phyloP scores from a whole-genome alignment of 2,797 vertebrate species.

The Holocentrus rufus region DNA sequence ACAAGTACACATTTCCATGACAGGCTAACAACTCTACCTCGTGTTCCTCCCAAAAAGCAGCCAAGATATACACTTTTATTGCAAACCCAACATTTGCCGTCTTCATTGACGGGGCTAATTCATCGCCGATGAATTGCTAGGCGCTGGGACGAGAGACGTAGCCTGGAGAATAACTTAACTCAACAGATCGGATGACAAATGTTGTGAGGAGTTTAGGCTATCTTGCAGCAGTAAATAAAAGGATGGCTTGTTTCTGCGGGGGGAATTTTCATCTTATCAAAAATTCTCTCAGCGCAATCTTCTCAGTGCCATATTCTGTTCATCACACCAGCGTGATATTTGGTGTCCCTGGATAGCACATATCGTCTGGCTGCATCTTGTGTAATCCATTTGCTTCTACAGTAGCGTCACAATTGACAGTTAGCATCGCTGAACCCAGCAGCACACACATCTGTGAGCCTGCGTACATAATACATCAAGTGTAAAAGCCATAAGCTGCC shows the following conservation, averaged over 20 bases:
- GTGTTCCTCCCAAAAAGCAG: neutral
- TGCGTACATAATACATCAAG: slow-evolving; percentile 68
- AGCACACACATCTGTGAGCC: slow-evolving; percentile 42
- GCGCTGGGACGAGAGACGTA: slow-evolving; percentile 8
- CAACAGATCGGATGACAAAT: slow-evolving; percentile 17
- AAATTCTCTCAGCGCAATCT: slow-evolving; percentile 44
- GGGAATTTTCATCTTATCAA: slow-evolving; percentile 48
- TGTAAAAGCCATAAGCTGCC: slow-evolving; percentile 42
- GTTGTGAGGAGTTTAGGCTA: slow-evolving; percentile 6
- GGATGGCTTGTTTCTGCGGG: slow-evolving; percentile 4
- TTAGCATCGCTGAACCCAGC: slow-evolving; percentile 46
- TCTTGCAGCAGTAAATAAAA: slow-evolving; percentile 7
- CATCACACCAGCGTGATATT: slow-evolving; percentile 42
- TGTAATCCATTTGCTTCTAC: slow-evolving; percentile 59
- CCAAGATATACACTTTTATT: neutral
- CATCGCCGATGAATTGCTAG: neutral
- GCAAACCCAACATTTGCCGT: slow-evolving; percentile 24
- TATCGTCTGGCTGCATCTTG: slow-evolving; percentile 48
- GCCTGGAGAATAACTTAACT: slow-evolving; percentile 19
- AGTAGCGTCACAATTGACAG: slow-evolving; percentile 43
- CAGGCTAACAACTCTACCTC: neutral
- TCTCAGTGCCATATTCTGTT: slow-evolving; percentile 35
- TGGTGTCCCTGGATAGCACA: slow-evolving; percentile 42
- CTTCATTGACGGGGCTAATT: slow-evolving; percentile 23
- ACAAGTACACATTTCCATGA: neutral